Evolutionary conservation across 2,888 invertebrate species (phyloP), one percentile per base, ranked within the genome.

Genomic region (Agrenia bidenticulata): DNA sequence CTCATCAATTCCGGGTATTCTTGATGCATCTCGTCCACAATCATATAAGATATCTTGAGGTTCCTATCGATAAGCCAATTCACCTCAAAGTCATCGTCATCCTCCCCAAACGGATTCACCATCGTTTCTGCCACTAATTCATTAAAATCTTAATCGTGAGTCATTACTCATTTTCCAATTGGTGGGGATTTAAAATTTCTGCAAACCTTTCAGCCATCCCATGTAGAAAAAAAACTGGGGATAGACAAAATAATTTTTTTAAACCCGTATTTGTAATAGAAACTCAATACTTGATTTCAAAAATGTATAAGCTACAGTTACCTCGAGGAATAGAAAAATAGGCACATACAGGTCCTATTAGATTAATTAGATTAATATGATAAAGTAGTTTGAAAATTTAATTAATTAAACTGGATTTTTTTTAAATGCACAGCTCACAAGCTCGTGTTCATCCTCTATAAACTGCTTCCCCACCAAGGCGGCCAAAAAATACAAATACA

Each of bases 1-100:
- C 66, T 72, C 23, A 67, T 50, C 69, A 73, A 59, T 55, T 70
- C 70, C 0, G 93, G 93, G 81, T 92, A 92, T 77, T 92, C 91
- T 79, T 91, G 89, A 79, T 93, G 93, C 92, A 94, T 93, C 82
- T 94, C 93, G 79, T 94, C 94, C 37, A 94, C 94, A 75, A 94
- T 92, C 79, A 94, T 84, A 81, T 93, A 94, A 15, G 92, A 89
- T 9, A 93, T 90, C 87, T 91, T 80, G 9, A 76, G 41, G 57
- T 73, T 71, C 51, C 81, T 74, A 66, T 81, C 81, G 49, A 81
- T 78, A 42, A 81, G 76, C 78, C 79, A 79, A 45, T 32, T 41
- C 11, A 79, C 74, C 84, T 93, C 92, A 78, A 93, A 92, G 77
- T 93, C 92, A 78, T 93, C 92, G 78, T 93, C 92, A 77, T 92